Percentiles rank a stretch among this genome's conserved stretches.
Conservation (phyloP, 2,797 vertebrate species). For the Antrozous pallidus region DNA sequence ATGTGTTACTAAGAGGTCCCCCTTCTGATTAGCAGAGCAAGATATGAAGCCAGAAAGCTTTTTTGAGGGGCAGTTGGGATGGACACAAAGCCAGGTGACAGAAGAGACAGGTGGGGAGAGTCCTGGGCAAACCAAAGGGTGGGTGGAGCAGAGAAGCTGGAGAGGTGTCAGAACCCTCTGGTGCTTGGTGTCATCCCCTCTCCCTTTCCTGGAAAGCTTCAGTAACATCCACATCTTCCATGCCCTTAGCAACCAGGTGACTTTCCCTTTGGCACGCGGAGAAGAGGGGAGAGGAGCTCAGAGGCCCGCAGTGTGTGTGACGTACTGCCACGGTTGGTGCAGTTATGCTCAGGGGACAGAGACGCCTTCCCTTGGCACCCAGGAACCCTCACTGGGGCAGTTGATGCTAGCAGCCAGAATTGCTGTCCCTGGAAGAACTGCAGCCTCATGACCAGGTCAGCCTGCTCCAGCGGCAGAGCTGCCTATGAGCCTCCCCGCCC, state of each 20-base stretch:
- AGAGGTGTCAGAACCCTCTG: not conserved
- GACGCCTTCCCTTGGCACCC: not conserved
- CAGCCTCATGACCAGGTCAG: not conserved
- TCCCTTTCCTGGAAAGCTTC: not conserved
- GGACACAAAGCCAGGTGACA: not conserved
- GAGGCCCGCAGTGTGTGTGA: not conserved
- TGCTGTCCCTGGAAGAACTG: accelerated
- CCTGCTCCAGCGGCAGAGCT: not conserved
- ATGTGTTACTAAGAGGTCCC: not conserved
- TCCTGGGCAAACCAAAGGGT: accelerated
- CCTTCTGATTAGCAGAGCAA: not conserved
- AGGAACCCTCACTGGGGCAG: accelerated
- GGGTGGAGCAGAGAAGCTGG: accelerated
- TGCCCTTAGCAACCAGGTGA: accelerated
- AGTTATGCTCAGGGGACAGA: accelerated
- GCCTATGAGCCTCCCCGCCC: not conserved
- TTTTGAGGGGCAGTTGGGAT: not conserved
- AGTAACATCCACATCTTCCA: not conserved
- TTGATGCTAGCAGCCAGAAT: accelerated
- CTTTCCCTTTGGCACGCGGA: not conserved
- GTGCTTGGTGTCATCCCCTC: accelerated
- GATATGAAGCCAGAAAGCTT: not conserved
- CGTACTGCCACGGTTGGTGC: accelerated
- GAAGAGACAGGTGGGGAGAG: no score
- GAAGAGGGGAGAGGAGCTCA: not conserved